Evolutionary conservation across 2,797 vertebrate species (phyloP).

Genomic region (Onychomys torridus): DNA sequence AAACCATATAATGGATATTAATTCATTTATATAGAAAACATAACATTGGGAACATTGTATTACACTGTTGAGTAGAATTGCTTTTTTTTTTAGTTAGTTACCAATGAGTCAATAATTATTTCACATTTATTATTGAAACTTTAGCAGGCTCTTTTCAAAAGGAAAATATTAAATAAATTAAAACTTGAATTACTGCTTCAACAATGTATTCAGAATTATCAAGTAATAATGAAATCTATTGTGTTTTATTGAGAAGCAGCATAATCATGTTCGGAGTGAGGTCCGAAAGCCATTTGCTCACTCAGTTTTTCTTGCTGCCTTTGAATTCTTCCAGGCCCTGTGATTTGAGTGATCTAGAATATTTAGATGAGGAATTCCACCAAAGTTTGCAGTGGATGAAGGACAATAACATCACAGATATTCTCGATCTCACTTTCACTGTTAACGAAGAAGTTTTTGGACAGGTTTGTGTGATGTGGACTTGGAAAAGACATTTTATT

Average conservation of each 20-base stretch:
- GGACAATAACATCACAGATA: slow-evolving; percentile 98
- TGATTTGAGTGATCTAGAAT: slow-evolving; percentile 97
- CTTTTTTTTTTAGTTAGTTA: slow-evolving; percentile 9
- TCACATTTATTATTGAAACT: slow-evolving; percentile 5
- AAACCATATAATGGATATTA: slow-evolving; percentile 8
- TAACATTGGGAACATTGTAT: slow-evolving; percentile 3
- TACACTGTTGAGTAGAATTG: neutral
- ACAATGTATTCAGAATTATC: neutral
- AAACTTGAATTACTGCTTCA: slow-evolving; percentile 1
- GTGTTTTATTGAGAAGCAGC: neutral
- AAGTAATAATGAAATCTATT: neutral
- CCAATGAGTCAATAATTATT: slow-evolving; percentile 15
- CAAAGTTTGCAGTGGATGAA: slow-evolving; percentile 99
- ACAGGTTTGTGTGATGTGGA: slow-evolving; percentile 90
- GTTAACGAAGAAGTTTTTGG: slow-evolving; percentile 99
- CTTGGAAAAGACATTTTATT: neutral
- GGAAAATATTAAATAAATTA: slow-evolving; percentile 17
- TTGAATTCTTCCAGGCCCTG: slow-evolving; percentile 90
- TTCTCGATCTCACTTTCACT: slow-evolving; percentile 97
- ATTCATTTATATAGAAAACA: neutral
- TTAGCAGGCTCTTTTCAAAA: slow-evolving; percentile 32
- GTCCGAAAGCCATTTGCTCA: neutral
- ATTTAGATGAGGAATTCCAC: slow-evolving; percentile 98
- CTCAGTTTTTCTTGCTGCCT: neutral
- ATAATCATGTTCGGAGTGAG: neutral